Evolutionary conservation across 2,113 vertebrate species (phyloP), one percentile per base, ranked within the genome.

Genomic region (Cololabis saira): DNA sequence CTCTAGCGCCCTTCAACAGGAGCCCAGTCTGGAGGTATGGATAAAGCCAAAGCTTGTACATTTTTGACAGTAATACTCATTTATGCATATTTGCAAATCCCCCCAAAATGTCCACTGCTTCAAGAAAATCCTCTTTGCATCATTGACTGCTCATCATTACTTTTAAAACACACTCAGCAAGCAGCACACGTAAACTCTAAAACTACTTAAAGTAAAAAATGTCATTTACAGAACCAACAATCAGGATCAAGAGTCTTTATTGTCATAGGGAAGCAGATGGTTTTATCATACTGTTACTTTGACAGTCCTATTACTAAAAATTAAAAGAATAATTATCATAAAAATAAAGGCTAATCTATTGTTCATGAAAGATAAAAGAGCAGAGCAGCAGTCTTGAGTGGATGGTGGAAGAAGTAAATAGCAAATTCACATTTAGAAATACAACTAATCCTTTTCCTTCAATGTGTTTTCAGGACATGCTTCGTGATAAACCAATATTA

Each of bases 401-500:
- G 33, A 21, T 24, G 11, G 51, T 30, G 14, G 16, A 15, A 3
- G n/a, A 52, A 3, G 9, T n/a, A 2, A 53, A 30, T 8, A 15
- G 16, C 16, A 27, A 15, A 52, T 21, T 2, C 12, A 51, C 14
- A 22, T 19, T 61, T 5, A 24, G 57, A 56, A n/a, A 41, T 45
- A 6, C 24, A 69, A 43, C 62, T 4, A 64, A 55, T 44, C 12
- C 1, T 62, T 44, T 57, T 33, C 27, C 18, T 43, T 18, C n/a
- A 17, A n/a, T 47, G 18, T 47, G 44, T 68, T 78, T 93, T 89
- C 92, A 98, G 91, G 95, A 94, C 56, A 75, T 84, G 60, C 60
- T 90, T 3, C 94, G 92, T 58, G 96, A 97, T 33, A 96, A 94
- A 87, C 86, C 90, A 10, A 81, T 91, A 1, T 84, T 94, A 27